Percentiles rank a stretch among this genome's conserved stretches.
Evolutionary conservation across 2,113 vertebrate genomes (phyloP).

Genomic region (Hemicordylus capensis): DNA sequence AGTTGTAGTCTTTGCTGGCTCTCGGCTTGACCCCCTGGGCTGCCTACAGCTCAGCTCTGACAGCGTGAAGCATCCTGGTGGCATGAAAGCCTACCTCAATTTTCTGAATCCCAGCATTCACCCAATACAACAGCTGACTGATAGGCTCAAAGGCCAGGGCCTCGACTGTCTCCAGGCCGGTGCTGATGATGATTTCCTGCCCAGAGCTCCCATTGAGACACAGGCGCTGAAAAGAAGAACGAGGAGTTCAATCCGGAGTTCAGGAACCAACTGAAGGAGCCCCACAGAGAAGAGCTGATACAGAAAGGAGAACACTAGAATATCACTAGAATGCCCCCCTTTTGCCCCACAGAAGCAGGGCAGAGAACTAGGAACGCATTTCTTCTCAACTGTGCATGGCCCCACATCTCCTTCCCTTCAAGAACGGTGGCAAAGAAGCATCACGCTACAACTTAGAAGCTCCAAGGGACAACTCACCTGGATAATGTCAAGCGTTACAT

Average conservation of each 20-base stretch:
- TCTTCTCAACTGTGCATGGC: background rate
- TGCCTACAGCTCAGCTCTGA: background rate
- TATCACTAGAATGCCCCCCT: too few relatives aligned
- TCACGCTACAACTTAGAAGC: too few relatives aligned
- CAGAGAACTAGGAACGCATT: too few relatives aligned
- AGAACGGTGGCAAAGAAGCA: background rate
- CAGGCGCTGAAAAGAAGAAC: slow-evolving; percentile 79
- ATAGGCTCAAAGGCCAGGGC: slow-evolving; percentile 94
- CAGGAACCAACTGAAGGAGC: background rate
- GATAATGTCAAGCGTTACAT: slow-evolving; percentile 92
- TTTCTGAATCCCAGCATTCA: slow-evolving; percentile 92
- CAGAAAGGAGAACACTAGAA: too few relatives aligned
- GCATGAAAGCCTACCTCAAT: slow-evolving; percentile 84
- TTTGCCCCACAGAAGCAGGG: too few relatives aligned
- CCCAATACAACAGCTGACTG: slow-evolving; percentile 95
- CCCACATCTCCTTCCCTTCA: background rate
- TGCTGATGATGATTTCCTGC: slow-evolving; percentile 90
- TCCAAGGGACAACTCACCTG: slow-evolving; percentile 70
- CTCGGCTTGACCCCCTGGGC: background rate
- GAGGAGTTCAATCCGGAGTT: rapidly evolving
- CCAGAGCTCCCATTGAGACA: slow-evolving; percentile 94
- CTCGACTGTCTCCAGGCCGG: slow-evolving; percentile 91
- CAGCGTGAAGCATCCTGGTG: background rate
- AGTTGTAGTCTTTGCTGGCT: background rate
- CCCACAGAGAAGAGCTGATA: rapidly evolving